phyloP scores from a whole-genome alignment of 2,797 vertebrate genomes.

The Hypotaenidia okinawae region DNA sequence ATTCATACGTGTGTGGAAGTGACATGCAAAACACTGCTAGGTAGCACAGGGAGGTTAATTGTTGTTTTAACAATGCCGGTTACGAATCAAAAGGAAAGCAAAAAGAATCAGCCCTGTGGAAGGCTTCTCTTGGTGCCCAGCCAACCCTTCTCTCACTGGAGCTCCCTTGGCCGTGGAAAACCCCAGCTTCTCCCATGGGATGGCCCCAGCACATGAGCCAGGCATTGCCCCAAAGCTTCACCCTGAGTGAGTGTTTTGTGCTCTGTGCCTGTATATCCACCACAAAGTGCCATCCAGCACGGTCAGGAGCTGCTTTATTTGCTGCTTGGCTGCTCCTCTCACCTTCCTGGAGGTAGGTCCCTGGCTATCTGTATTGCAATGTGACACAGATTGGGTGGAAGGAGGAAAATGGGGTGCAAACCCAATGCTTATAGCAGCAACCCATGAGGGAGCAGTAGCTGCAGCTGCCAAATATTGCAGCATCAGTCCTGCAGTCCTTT shows the following conservation, averaged over 20 bases:
- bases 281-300: background rate
- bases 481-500: background rate
- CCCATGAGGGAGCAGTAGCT: background rate
- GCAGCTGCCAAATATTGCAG: background rate
- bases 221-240: background rate
- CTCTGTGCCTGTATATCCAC: background rate
- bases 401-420: background rate
- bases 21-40: background rate
- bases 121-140: background rate
- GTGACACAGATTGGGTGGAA: background rate
- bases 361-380: background rate
- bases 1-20: background rate
- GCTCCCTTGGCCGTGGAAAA: background rate
- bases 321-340: background rate
- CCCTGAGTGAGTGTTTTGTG: background rate
- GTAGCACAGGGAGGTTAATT: background rate
- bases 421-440: background rate
- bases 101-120: background rate
- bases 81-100: background rate
- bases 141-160: background rate
- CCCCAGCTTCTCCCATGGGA: background rate
- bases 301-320: background rate
- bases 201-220: rapidly evolving
- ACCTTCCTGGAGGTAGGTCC: background rate
- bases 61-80: background rate